Evolutionary conservation across 2,888 invertebrate genomes (phyloP).

Genomic region (Drosophila paramelanica): DNA sequence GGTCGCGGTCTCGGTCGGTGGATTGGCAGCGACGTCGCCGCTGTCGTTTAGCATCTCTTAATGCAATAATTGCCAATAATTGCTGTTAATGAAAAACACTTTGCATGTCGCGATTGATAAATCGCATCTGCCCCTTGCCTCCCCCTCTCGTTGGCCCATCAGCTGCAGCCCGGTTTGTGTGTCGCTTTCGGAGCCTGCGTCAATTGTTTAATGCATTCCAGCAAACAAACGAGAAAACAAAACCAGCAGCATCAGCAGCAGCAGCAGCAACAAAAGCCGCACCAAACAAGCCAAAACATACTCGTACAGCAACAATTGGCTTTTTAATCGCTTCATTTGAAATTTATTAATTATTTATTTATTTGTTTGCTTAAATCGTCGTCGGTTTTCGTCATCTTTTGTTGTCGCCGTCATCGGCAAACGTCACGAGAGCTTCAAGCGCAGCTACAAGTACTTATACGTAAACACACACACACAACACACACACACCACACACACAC

Average conservation of each 20-base stretch:
- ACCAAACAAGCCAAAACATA: constrained; percentile 6
- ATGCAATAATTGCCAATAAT: constrained; percentile 65
- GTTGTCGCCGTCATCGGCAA: constrained; percentile 32
- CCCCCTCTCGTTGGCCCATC: no score
- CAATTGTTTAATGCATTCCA: constrained; percentile 43
- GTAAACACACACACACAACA: constrained; percentile 1
- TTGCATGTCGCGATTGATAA: constrained; percentile 55
- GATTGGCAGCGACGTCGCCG: constrained; percentile 38
- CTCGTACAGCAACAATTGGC: constrained; percentile 22
- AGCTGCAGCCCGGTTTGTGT: constrained; percentile 22
- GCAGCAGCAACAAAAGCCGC: constrained; percentile 1
- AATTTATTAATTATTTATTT: constrained; percentile 68
- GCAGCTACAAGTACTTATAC: constrained; percentile 2
- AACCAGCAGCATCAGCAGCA: constrained; percentile 17
- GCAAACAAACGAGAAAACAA: constrained; percentile 48
- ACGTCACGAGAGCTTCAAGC: constrained; percentile 35
- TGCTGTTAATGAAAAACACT: constrained; percentile 64
- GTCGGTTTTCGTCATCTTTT: constrained; percentile 39
- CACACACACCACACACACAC: not conserved
- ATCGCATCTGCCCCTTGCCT: not conserved
- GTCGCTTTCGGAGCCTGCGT: constrained; percentile 40
- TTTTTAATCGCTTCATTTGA: constrained; percentile 47
- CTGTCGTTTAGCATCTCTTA: constrained; percentile 50
- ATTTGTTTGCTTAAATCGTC: constrained; percentile 42
- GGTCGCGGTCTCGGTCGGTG: constrained; percentile 29